phyloP scores from a whole-genome alignment of 2,797 vertebrate species.

The Salarias fasciatus region DNA sequence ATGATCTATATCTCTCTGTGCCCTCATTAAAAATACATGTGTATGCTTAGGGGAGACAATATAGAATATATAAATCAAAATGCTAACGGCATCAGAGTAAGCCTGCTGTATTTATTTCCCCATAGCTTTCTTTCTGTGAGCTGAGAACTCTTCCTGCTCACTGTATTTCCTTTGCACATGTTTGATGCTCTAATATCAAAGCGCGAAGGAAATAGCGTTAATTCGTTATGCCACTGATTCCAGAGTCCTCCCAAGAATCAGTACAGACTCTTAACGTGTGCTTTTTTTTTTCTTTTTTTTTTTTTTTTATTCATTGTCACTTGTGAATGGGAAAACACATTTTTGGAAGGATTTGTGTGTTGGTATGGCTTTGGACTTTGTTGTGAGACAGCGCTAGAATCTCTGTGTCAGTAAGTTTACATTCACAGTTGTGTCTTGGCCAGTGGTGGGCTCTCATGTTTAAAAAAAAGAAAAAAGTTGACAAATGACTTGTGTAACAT shows the following conservation, averaged over 20 bases:
- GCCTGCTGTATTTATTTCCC: conserved; percentile 79
- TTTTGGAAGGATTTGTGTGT: conserved; percentile 4
- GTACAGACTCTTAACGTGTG: not conserved
- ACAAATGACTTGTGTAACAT: conserved; percentile 96
- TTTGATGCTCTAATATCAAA: conserved; percentile 50
- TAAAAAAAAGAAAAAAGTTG: conserved; percentile 77
- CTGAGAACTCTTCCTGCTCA: conserved; percentile 51
- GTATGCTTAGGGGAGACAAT: conserved; percentile 85
- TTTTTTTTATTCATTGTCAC: not conserved
- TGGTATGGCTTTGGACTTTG: not conserved
- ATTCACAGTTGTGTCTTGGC: conserved; percentile 53
- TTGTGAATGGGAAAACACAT: not conserved
- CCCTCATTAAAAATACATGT: conserved; percentile 87
- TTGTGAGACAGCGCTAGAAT: conserved; percentile 26
- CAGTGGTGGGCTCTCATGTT: conserved; percentile 84
- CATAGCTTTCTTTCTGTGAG: conserved; percentile 65
- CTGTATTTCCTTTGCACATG: conserved; percentile 52
- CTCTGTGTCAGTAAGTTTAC: conserved; percentile 43
- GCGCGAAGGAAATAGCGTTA: conserved; percentile 23
- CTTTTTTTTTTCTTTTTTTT: not conserved
- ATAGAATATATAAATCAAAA: conserved; percentile 88
- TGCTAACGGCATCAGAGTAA: conserved; percentile 81
- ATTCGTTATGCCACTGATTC: conserved; percentile 29
- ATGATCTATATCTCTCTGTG: conserved; percentile 83
- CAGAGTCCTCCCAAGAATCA: conserved; percentile 5